phyloP scores from a whole-genome alignment of 2,113 vertebrate genomes.

The Cyanoramphus novaezelandiae region DNA sequence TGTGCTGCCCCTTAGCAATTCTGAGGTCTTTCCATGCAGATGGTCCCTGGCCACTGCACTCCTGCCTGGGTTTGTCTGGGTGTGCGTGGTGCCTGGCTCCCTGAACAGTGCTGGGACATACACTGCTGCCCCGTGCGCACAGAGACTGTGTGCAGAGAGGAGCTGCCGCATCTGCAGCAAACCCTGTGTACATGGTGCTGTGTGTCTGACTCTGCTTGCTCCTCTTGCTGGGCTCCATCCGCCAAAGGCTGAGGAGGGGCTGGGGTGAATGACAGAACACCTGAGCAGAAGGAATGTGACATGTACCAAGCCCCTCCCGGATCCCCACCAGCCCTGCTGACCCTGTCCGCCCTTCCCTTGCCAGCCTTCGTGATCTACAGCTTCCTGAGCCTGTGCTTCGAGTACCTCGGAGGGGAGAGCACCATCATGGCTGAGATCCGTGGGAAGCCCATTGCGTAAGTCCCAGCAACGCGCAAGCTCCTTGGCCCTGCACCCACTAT shows the following conservation, averaged over 20 bases:
- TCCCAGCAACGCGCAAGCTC: neutral
- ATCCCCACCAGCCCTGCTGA: neutral
- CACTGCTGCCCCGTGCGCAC: rapidly evolving
- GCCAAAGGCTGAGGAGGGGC: neutral
- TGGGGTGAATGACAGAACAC: neutral
- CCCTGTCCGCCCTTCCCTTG: neutral
- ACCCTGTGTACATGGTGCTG: rapidly evolving
- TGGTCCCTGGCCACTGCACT: neutral
- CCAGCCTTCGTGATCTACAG: conserved; percentile 98
- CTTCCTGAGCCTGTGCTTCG: conserved; percentile 95
- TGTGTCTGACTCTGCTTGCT: neutral
- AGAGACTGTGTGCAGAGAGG: neutral
- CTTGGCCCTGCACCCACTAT: neutral
- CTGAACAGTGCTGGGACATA: neutral
- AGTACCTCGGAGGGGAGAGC: conserved; percentile 96
- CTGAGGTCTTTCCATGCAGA: neutral
- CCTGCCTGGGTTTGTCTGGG: neutral
- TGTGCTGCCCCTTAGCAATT: neutral
- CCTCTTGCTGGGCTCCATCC: neutral
- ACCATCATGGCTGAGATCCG: conserved; percentile 96
- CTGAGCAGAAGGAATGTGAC: neutral
- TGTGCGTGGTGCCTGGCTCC: neutral
- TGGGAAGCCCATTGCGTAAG: conserved; percentile 90
- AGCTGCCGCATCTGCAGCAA: neutral
- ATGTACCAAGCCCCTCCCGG: neutral